Evolutionary conservation across 2,888 invertebrate genomes (phyloP), one percentile per base, ranked within the genome.

Genomic region (Venusia cambrica): DNA sequence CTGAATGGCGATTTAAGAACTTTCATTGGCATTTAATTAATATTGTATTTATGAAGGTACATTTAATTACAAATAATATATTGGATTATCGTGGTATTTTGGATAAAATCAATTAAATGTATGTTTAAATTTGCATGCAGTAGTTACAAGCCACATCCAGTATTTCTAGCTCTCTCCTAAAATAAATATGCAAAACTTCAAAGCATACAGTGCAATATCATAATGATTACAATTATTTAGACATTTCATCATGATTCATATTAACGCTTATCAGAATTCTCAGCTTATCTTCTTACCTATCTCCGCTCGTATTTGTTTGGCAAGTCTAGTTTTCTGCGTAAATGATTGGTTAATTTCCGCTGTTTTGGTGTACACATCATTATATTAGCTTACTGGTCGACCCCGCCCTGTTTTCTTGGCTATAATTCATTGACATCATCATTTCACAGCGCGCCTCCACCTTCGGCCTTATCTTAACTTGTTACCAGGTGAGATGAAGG

Each of bases 181-280:
- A 38, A 26, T 40, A 40, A 47, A 51, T 59, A 65, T 59, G 64
- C 65, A 61, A 62, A 64, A 60, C 54, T 56, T 51, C 51, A 61
- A 59, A 52, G 47, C 45, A 58, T 50, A 43, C 53, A 31, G 8
- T 48, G 56, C 62, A 54, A 63, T 57, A 28, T 55, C 57, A 53
- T 54, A 62, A 51, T 46, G 37, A 62, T 63, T 60, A 70, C 58
- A 63, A 66, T 65, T 63, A 67, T 68, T 51, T 57, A 53, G 58
- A 52, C 47, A 54, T 72, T 69, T 64, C 66, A 54, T 57, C 68
- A 69, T 48, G 30, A 28, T 35, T 44, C 45, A 34, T 49, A 38
- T 44, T 55, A 47, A 38, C 29, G 41, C 48, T 57, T 58, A 59
- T 61, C 63, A 52, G 25, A 40, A 33, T 28, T 40, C 28, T 48